These are phyloP conservation scores for Circaetus gallicus DNA, from an alignment of 2,113 vertebrate genomes.

Conservation along the genomic window DNA sequence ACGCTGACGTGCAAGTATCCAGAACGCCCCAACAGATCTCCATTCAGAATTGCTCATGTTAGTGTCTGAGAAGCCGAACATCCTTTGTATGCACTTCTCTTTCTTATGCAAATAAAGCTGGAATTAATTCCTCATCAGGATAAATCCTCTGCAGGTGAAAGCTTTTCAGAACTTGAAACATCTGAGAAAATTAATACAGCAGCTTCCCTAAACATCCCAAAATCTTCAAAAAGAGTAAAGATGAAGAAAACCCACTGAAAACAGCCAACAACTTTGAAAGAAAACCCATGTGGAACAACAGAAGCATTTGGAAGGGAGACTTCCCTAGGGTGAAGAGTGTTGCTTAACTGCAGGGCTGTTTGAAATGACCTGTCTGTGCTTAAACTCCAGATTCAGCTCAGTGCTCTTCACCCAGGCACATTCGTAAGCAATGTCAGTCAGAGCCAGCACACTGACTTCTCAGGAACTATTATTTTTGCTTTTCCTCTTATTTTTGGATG, in stretches of 20 bases:
- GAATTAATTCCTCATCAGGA: background rate
- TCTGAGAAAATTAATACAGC: background rate
- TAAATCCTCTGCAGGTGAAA: background rate
- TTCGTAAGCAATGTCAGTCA: background rate
- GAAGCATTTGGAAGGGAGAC: slow-evolving; percentile 1
- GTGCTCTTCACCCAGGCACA: background rate
- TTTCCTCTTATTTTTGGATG: background rate
- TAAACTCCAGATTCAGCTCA: background rate
- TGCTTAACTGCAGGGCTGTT: background rate
- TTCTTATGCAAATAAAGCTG: background rate
- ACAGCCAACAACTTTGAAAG: background rate
- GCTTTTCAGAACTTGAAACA: background rate
- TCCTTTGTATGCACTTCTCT: background rate
- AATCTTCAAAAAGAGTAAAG: background rate
- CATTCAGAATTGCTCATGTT: background rate
- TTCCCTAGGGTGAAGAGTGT: background rate
- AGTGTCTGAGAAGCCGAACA: background rate
- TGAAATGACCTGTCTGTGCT: background rate
- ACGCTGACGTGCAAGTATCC: background rate
- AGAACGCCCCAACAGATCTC: background rate
- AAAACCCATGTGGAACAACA: background rate
- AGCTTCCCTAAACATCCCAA: background rate
- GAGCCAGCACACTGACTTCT: background rate
- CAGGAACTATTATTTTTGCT: background rate
- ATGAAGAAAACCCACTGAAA: background rate